phyloP scores from a whole-genome alignment of 1,140 invertebrate species.

The Myzus persicae region DNA sequence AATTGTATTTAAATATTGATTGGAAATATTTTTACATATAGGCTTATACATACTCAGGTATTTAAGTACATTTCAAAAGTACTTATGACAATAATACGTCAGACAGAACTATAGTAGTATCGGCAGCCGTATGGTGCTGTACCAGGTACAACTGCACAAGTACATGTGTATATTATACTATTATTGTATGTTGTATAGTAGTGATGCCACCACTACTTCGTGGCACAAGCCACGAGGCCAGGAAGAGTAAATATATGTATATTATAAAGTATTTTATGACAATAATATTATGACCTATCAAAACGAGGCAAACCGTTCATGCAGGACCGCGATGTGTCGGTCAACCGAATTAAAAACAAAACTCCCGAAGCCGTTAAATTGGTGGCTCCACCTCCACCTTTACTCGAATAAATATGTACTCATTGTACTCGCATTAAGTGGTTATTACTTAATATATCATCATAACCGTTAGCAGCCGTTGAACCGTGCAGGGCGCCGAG shows the following conservation, averaged over 20 bases:
- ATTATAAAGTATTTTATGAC: background rate
- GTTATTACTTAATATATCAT: slow-evolving; percentile 12
- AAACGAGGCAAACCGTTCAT: background rate
- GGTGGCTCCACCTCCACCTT: background rate
- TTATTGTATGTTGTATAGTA: too few relatives aligned
- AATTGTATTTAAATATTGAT: background rate
- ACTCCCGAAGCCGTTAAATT: background rate
- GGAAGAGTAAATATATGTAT: background rate
- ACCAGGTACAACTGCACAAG: too few relatives aligned
- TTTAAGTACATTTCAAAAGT: too few relatives aligned
- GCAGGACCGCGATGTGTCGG: background rate
- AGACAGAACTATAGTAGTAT: too few relatives aligned
- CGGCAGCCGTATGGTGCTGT: too few relatives aligned
- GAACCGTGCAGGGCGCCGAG: background rate
- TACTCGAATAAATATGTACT: background rate
- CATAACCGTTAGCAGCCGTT: background rate
- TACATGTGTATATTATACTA: too few relatives aligned
- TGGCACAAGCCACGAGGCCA: background rate
- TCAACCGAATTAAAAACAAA: background rate
- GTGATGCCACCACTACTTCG: background rate
- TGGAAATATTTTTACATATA: too few relatives aligned
- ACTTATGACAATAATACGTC: too few relatives aligned
- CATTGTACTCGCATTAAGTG: background rate
- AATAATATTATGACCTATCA: background rate
- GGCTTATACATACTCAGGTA: too few relatives aligned